A percentile compares a stretch with the other conserved stretches of the same genome.
Conservation (phyloP, 2,888 invertebrate species). For the Morinoia aosen region DNA sequence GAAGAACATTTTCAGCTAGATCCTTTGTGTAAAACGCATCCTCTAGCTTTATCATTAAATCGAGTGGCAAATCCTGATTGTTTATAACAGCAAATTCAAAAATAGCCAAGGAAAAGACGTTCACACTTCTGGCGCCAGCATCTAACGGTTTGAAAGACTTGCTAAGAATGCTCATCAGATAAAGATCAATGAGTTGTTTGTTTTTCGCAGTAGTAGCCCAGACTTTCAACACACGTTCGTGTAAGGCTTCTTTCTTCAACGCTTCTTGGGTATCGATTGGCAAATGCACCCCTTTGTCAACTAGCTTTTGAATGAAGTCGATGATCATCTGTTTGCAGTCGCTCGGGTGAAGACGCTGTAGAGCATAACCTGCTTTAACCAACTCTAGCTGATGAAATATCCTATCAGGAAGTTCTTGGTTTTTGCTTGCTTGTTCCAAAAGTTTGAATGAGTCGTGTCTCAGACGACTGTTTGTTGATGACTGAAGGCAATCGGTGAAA, state of each 20-base stretch:
- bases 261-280: not conserved
- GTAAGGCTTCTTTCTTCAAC: not conserved
- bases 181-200: not conserved
- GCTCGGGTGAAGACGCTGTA: not conserved
- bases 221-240: not conserved
- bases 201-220: not conserved
- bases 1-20: no score
- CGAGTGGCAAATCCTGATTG: no score
- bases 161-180: not conserved
- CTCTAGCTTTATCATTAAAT: no score
- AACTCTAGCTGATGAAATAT: not conserved
- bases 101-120: no score
- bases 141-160: not conserved
- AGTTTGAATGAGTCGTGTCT: not conserved
- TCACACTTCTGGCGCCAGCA: not conserved
- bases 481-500: not conserved
- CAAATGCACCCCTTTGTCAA: conserved; percentile 15
- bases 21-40: no score
- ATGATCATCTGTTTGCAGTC: not conserved
- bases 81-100: no score
- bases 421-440: not conserved
- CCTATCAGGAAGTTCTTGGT: conserved; percentile 9
- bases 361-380: conserved; percentile 16
- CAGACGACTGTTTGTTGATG: not conserved
- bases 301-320: not conserved